A percentile compares a stretch with the other conserved stretches of the same genome.
Evolutionary conservation across 2,113 vertebrate species (phyloP).

Genomic region (Dissostichus mawsoni): DNA sequence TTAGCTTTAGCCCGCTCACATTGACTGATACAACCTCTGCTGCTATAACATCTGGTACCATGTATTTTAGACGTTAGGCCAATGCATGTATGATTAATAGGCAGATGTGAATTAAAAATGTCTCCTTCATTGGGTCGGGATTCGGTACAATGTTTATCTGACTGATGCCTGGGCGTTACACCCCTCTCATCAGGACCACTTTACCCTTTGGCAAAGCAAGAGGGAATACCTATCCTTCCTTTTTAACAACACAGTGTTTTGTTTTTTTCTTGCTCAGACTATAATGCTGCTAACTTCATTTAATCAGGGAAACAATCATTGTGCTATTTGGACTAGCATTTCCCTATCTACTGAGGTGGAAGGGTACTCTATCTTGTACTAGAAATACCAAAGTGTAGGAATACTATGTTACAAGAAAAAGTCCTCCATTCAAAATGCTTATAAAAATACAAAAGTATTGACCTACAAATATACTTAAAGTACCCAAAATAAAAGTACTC

Average conservation of each 20-base stretch:
- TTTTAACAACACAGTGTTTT: no score
- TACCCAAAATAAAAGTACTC: no score
- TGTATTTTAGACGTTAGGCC: neutral
- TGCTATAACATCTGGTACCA: neutral
- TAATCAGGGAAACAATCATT: no score
- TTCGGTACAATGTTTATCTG: neutral
- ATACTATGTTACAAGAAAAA: no score
- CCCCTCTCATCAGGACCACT: constrained; percentile 76
- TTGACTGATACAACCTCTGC: neutral
- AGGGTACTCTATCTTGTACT: no score
- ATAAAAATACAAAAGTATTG: no score
- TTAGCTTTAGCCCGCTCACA: constrained; percentile 39
- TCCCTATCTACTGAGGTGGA: neutral
- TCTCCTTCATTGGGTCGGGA: neutral
- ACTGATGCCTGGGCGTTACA: constrained; percentile 34
- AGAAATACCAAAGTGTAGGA: no score
- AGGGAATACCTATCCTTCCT: neutral
- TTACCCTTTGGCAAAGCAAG: neutral
- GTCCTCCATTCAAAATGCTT: no score
- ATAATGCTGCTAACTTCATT: neutral
- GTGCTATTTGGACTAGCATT: neutral
- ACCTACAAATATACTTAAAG: no score
- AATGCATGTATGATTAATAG: neutral
- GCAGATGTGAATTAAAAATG: neutral
- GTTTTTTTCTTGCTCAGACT: neutral